Conservation (phyloP, 2,113 vertebrate genomes). For the Xerus inauris region DNA sequence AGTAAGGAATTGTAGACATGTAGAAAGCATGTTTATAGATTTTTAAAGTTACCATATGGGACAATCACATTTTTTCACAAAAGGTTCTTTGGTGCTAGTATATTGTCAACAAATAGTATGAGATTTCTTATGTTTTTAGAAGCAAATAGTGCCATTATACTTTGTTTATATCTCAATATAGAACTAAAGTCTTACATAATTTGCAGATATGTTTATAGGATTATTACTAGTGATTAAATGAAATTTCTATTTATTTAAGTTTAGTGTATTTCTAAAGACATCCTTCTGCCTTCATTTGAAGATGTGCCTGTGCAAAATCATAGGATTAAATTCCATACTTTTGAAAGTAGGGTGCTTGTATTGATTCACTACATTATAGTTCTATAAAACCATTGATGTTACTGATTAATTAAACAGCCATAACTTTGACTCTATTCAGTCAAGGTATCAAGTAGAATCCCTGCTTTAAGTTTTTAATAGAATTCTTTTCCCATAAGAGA, state of each 20-base stretch:
- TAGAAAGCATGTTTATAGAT: not conserved
- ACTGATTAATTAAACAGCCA: slow-evolving; percentile 35
- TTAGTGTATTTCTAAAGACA: not conserved
- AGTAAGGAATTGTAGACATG: slow-evolving; percentile 14
- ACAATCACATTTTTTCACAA: not conserved
- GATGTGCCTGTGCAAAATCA: not conserved
- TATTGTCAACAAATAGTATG: slow-evolving; percentile 45
- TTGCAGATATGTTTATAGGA: not conserved
- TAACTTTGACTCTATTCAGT: slow-evolving; percentile 4
- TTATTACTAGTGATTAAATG: slow-evolving; percentile 52
- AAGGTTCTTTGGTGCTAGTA: slow-evolving; percentile 20
- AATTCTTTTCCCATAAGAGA: no score
- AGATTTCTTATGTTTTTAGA: slow-evolving; percentile 29
- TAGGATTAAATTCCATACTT: slow-evolving; percentile 46
- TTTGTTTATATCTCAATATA: slow-evolving; percentile 40
- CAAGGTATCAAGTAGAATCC: slow-evolving; percentile 19
- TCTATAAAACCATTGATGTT: slow-evolving; percentile 19
- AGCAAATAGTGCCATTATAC: not conserved
- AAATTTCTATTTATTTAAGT: slow-evolving; percentile 54
- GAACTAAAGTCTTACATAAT: slow-evolving; percentile 32
- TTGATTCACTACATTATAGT: not conserved
- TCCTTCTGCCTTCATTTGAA: slow-evolving; percentile 6
- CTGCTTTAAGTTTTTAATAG: slow-evolving; percentile 31
- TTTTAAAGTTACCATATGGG: slow-evolving; percentile 20
- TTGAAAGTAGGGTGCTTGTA: slow-evolving; percentile 17